Evolutionary conservation across 1,140 invertebrate species (phyloP).

Genomic region (Grapholita molesta): DNA sequence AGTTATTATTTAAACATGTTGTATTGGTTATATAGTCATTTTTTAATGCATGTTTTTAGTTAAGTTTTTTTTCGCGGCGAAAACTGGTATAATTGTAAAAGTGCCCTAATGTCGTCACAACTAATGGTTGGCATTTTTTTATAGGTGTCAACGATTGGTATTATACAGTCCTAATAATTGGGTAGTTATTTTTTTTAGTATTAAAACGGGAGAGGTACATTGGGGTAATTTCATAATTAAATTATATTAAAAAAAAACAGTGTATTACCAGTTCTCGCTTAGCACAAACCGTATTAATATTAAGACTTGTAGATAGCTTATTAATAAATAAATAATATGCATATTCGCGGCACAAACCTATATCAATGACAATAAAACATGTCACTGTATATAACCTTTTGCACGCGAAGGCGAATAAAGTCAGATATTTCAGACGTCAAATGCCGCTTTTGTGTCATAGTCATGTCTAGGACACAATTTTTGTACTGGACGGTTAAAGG

Average conservation of each 20-base stretch:
- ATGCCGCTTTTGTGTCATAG: too few relatives aligned
- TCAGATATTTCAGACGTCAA: too few relatives aligned
- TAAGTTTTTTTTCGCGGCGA: background rate
- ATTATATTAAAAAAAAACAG: background rate
- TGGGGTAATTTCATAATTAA: background rate
- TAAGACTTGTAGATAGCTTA: background rate
- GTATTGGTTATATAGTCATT: constrained; percentile 6
- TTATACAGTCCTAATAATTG: too few relatives aligned
- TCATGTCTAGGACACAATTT: too few relatives aligned
- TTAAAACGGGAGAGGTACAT: too few relatives aligned
- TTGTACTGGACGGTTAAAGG: too few relatives aligned
- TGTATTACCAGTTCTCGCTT: background rate
- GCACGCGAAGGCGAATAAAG: too few relatives aligned
- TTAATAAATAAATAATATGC: background rate
- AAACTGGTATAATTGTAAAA: background rate
- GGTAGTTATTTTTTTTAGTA: too few relatives aligned
- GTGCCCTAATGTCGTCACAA: background rate
- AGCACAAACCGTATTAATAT: background rate
- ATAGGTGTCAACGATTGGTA: too few relatives aligned
- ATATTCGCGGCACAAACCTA: background rate
- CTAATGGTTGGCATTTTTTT: background rate
- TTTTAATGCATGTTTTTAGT: background rate
- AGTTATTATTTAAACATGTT: background rate
- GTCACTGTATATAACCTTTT: too few relatives aligned
- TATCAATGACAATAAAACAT: background rate